Base-by-base conservation (phyloP, 2,888 invertebrate genomes). In the Galerucella calmariensis region DNA sequence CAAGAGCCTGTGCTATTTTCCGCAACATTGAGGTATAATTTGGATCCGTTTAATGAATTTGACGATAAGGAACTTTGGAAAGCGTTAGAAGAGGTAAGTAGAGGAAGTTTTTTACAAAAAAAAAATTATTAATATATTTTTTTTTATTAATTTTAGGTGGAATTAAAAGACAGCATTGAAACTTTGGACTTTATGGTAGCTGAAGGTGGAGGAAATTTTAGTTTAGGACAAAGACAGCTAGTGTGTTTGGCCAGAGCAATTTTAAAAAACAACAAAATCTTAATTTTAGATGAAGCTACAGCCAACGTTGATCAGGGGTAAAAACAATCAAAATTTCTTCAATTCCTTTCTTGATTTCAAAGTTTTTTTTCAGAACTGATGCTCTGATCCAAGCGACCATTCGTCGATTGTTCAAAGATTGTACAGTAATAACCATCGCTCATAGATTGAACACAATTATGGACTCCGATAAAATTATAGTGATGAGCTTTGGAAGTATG, bases 1-100 rank as follows among this genome's bases (percentile, higher is more conserved):
- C 97, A 97, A 89, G 96, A 96, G 83, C 96, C 97, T 0, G 92
- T 96, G 24, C 86, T 97, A 24, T 97, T 97, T 86, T 94, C 94
- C 0, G 94, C 94, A 11, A 92, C 93, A n/a, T 86, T 97, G 61
- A 90, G 97, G 9, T 92, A 94, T 84, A 97, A 97, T 87, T 89
- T 97, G 83, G 96, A 96, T 89, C 96, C 96, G 0, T 94, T 96
- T 84, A 90, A 92, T 66, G 92, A 93, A 83, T 92, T 91, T 79
- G 89, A 90, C 0, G 96, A 96, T 81, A 90, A 89, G 0, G 90
- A 90, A 20, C 89, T 97, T 77, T 96, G 96, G 96, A 89, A 90
- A 73, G 94, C 94, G 0, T 87, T 97, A 63, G 92, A 92, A 77
- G 91, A 93, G 81, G 92, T n/a, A n/a, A n/a, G n/a, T 90, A 20